phyloP scores from a whole-genome alignment of 2,888 invertebrate genomes.

The Athetis lepigone region DNA sequence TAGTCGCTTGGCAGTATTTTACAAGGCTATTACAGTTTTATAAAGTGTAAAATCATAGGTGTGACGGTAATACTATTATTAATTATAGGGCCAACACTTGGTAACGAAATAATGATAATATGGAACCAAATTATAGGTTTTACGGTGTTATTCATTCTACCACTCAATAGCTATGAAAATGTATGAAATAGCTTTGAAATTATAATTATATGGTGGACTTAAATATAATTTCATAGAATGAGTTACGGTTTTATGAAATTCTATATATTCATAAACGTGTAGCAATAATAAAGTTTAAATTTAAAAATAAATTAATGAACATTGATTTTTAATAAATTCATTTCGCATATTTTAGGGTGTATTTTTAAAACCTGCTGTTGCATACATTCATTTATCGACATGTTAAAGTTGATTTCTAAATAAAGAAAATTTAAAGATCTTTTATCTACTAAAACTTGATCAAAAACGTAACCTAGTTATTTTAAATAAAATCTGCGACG shows the following conservation, averaged over 20 bases:
- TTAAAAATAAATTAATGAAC: no score
- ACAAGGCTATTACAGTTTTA: no score
- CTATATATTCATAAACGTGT: neutral
- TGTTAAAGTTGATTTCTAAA: no score
- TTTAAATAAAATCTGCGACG: no score
- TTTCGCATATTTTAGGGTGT: no score
- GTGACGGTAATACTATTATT: neutral
- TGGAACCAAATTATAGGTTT: neutral
- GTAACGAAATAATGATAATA: constrained; percentile 2
- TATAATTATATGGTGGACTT: neutral
- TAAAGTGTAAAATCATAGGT: constrained; percentile 6
- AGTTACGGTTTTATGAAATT: neutral
- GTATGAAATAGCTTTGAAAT: neutral
- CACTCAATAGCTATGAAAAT: neutral
- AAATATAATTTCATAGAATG: neutral
- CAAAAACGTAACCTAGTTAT: no score
- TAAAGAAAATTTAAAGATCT: no score
- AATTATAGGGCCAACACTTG: neutral
- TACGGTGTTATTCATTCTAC: constrained; percentile 10
- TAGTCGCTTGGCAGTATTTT: no score
- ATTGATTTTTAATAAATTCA: no score
- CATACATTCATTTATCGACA: no score
- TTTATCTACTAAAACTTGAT: no score
- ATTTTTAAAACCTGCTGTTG: no score
- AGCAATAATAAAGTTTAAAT: neutral